Evolutionary conservation across 1,140 invertebrate genomes (phyloP), one percentile per base, ranked within the genome.

Genomic region (Drosophila repleta): DNA sequence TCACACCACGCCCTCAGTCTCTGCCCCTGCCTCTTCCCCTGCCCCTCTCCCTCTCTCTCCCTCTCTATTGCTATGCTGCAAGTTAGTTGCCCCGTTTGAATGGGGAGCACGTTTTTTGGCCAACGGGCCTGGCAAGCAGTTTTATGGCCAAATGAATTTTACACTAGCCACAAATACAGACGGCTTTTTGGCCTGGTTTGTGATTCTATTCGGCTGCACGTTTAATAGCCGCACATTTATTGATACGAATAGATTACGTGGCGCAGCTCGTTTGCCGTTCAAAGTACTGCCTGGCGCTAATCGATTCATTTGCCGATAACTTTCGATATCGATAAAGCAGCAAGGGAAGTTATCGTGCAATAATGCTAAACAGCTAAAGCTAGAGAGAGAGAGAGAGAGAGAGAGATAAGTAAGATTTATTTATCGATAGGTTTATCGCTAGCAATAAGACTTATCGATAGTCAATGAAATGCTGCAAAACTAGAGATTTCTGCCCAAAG

Each of bases 101-200:
- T 74, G 81, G 39, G 39, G 10, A 35, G 64, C 71, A 70, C 71
- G 65, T 74, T 64, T 58, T 5, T 46, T 35, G 6, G 20, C 61
- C 15, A 20, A 32, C 32, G 35, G 26, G 52, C 18, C 4, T 37
- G 45, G 17, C 13, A 11, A 11, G 41, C 76, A 65, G 52, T 87
- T 87, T 87, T 87, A 87, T 87, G 45, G 79, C 68, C 72, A 83
- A 87, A 87, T 87, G 82, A 87, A 87, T 87, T 87, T 87, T 88
- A 70, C 64, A 88, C 67, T 61, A 89, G 72, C 70, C 21, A 75
- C 39, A 43, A 75, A 64, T 73, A 64, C 62, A 72, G 82, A 72
- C 82, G 77, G 55, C n/a, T 87, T 76, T 76, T 76, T 76, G 74
- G 82, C 74, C 79, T 72, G 82, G 74, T 81, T 87, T 87, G 63